A percentile compares a stretch with the other conserved stretches of the same genome.
Conservation (phyloP, 2,113 vertebrate genomes). For the Scopus umbretta region DNA sequence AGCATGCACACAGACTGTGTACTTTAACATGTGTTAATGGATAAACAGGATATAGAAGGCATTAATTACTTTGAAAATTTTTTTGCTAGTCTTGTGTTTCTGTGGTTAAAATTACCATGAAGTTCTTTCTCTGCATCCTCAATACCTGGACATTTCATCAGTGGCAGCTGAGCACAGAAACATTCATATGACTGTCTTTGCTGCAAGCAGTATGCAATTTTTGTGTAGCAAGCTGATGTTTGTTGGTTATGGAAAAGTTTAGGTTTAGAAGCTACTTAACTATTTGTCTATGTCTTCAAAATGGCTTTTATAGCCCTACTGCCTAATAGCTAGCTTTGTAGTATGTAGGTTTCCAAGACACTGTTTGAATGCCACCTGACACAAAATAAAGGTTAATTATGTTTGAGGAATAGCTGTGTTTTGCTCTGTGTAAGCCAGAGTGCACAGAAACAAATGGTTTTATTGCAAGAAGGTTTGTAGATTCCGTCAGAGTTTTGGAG, state of each 20-base stretch:
- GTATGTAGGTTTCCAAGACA: background rate
- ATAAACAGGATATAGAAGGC: background rate
- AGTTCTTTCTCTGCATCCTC: background rate
- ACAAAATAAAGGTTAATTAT: background rate
- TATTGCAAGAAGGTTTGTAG: background rate
- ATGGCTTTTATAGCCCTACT: background rate
- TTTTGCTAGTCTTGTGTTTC: background rate
- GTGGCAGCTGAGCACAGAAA: background rate
- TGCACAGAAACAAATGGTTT: background rate
- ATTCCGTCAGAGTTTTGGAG: background rate
- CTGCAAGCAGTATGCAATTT: background rate
- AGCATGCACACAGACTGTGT: background rate
- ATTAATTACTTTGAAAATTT: background rate
- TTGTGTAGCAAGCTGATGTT: background rate
- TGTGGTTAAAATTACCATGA: background rate
- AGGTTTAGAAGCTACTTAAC: background rate
- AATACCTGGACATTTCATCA: background rate
- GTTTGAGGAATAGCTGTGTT: background rate
- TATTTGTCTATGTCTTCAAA: background rate
- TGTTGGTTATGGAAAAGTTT: background rate
- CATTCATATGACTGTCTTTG: background rate
- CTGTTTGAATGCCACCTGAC: background rate
- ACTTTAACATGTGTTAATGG: constrained; percentile 8
- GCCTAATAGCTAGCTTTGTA: background rate
- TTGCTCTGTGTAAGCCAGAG: background rate